These are phyloP conservation scores for Hydractinia symbiolongicarpus DNA, from an alignment of 30 jellyfish, hydroid and myxozoan species.

Conservation along the genomic window DNA sequence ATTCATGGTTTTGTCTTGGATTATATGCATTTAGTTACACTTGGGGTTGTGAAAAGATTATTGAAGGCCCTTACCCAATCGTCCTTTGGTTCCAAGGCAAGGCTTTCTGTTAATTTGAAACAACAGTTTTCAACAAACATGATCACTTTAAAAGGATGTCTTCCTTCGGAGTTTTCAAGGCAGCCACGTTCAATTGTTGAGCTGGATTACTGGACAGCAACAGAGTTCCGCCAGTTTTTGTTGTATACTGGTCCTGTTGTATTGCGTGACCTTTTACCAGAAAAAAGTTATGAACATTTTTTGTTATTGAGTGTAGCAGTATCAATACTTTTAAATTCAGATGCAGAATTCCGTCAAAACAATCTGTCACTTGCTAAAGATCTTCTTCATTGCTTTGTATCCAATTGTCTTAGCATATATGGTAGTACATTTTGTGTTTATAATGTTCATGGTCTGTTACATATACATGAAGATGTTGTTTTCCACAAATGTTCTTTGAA, in stretches of 20 bases:
- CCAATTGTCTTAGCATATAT: neutral
- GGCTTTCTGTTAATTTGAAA: neutral
- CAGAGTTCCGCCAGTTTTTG: too few species aligned
- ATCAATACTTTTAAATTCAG: too few species aligned
- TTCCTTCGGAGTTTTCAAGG: too few species aligned
- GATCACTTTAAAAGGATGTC: too few species aligned
- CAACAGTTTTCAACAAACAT: too few species aligned
- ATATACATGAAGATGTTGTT: slow-evolving; percentile 39
- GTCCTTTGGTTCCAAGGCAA: slow-evolving; percentile 11
- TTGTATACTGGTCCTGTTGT: too few species aligned
- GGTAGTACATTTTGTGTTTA: slow-evolving; percentile 52
- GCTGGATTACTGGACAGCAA: too few species aligned
- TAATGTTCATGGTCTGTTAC: slow-evolving; percentile 51
- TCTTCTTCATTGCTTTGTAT: slow-evolving; percentile 25
- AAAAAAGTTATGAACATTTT: too few species aligned
- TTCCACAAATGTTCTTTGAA: slow-evolving; percentile 34
- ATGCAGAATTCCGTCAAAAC: neutral
- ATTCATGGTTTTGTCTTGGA: slow-evolving; percentile 29
- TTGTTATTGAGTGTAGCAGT: neutral
- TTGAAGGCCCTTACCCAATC: slow-evolving; percentile 5
- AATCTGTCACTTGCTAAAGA: slow-evolving; percentile 26
- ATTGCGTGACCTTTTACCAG: too few species aligned
- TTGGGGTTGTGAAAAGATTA: slow-evolving; percentile 26
- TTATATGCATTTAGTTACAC: slow-evolving; percentile 32
- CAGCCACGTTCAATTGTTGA: too few species aligned